Percentiles rank a stretch among this genome's conserved stretches.
Evolutionary conservation across 2,113 vertebrate genomes (phyloP).

Genomic region (Crotophaga sulcirostris): DNA sequence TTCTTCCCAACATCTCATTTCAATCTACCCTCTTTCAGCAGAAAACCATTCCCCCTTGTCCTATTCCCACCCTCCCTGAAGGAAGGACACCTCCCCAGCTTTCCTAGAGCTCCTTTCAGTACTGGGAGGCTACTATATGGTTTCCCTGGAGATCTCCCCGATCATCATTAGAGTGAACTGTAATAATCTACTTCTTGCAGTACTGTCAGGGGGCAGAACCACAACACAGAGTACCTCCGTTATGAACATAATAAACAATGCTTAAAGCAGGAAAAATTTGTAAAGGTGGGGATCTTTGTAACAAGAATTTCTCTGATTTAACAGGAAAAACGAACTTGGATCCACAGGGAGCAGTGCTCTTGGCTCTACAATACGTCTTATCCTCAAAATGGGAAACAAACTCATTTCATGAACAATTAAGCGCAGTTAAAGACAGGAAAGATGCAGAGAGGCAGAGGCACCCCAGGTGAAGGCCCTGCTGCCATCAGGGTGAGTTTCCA

Average conservation of each 20-base stretch:
- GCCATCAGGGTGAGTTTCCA: rapidly evolving
- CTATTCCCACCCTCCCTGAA: no score
- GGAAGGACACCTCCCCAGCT: no score
- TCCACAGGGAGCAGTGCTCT: rapidly evolving
- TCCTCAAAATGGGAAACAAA: no score
- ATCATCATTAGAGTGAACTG: rapidly evolving
- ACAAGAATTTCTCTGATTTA: background rate
- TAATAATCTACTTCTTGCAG: background rate
- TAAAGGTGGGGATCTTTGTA: background rate
- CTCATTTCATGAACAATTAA: no score
- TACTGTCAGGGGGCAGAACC: rapidly evolving
- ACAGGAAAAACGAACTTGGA: background rate
- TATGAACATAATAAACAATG: background rate
- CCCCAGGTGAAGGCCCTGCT: rapidly evolving
- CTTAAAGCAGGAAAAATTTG: no score
- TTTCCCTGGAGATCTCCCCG: no score
- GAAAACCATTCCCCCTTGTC: no score
- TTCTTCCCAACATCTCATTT: no score
- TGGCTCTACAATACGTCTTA: background rate
- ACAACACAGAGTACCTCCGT: rapidly evolving
- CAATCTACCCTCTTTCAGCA: no score
- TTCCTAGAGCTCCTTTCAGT: no score
- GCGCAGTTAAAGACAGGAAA: background rate
- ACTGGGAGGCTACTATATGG: no score
- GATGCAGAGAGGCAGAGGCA: rapidly evolving